Base-by-base conservation (phyloP, 64 coral and sea anemone species). In the Montipora foliosa region DNA sequence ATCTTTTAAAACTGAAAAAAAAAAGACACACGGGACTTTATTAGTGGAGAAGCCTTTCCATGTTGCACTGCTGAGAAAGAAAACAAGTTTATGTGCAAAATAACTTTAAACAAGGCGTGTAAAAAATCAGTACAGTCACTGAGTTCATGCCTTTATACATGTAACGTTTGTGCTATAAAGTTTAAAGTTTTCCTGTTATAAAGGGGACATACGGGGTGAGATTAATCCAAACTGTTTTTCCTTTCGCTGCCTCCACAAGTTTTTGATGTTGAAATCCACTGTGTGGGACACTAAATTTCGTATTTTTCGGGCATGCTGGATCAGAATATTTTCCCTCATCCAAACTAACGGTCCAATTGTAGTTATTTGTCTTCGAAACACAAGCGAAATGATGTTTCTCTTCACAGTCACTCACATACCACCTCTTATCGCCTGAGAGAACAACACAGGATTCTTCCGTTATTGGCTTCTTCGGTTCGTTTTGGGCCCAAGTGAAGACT, bases 371-470 rank as follows among this genome's bases (percentile, higher is more conserved):
- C 4, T 55, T 77, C 19, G 81, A 67, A 85, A 77, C 75, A 24
- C 93, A 95, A 21, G 93, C 93, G 69, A 90, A 95, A 17, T 90
- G 51, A 49, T 90, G 93, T 19, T 85, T 49, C 9, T 95, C 74
- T 6, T 29, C 75, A 47, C 93, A 95, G 20, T 83, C 37, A 19
- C 75, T 52, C 17, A 90, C 53, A 71, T 95, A 55, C 93, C 93
- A 95, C 67, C 88, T 81, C 49, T 83, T n/a, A 25, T 95, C 93
- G 6, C 22, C 20, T 8, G 87, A 95, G 11, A 95, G 73, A 47
- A 90, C 20, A 13, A 71, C 57, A 9, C 93, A 95, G 0, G 93
- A 77, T 25, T 19, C 20, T 55, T 95, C 59, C 4, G 88, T 90
- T 15, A 95, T 74, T 29, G 88, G 80, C 44, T 90, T 47, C 15